Evolutionary conservation across 2,797 vertebrate species (phyloP).

Genomic region (Myotis pilosus): DNA sequence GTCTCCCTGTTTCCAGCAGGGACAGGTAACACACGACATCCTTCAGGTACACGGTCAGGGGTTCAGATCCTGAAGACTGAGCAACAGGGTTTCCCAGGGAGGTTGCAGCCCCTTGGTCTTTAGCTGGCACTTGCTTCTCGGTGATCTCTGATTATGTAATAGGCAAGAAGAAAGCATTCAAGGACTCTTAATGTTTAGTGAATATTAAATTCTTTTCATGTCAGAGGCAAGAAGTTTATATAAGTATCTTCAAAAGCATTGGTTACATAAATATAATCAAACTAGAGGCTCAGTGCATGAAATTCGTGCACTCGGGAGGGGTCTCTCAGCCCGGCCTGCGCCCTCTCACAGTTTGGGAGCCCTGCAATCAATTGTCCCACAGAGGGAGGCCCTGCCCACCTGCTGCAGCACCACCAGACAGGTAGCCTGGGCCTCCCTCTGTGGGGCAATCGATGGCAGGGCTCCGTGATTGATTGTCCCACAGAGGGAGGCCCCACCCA

Average conservation of each 20-base stretch:
- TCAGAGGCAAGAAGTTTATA: background rate
- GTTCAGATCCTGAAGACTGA: constrained; percentile 28
- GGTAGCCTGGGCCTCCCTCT: no score
- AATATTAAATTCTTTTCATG: background rate
- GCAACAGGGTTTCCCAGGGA: background rate
- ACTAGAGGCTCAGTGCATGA: background rate
- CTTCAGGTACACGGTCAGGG: constrained; percentile 92
- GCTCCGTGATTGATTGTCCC: no score
- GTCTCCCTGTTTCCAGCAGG: constrained; percentile 92
- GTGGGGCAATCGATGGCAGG: no score
- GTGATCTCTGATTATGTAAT: constrained; percentile 83
- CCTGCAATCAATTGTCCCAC: no score
- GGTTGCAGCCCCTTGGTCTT: background rate
- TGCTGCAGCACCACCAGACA: no score
- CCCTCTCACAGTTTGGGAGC: no score
- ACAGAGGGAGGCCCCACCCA: no score
- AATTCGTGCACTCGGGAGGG: no score
- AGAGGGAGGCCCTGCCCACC: no score
- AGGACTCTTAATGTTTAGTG: background rate
- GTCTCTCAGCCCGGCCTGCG: no score
- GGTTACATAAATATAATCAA: background rate
- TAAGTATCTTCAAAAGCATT: background rate
- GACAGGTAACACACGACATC: constrained; percentile 96
- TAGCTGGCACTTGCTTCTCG: constrained; percentile 83
- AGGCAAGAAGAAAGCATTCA: background rate